A percentile compares a stretch with the other conserved stretches of the same genome.
phyloP scores from a whole-genome alignment of 1,140 invertebrate genomes.

The Aleiodes sp. region DNA sequence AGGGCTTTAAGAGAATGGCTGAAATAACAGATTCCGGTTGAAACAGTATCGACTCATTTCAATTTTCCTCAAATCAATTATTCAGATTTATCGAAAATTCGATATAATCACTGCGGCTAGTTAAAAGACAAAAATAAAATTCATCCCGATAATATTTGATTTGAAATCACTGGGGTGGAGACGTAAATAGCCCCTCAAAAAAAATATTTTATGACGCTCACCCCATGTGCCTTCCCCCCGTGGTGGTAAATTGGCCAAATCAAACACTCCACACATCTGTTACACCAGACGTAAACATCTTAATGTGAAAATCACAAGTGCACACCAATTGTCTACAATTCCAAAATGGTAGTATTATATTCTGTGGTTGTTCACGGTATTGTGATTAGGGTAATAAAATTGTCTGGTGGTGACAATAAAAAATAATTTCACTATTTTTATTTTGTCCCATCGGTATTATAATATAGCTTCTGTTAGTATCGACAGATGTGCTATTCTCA shows the following conservation, averaged over 20 bases:
- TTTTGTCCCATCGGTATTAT: not conserved
- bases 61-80: no score
- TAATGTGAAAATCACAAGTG: slow-evolving; percentile 27
- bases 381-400: slow-evolving; percentile 5
- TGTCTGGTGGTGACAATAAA: slow-evolving; percentile 41
- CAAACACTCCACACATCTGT: slow-evolving; percentile 46
- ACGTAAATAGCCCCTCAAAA: slow-evolving; percentile 10
- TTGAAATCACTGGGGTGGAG: slow-evolving; percentile 5
- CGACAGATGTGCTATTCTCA: not conserved
- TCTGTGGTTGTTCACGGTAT: not conserved
- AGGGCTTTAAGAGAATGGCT: no score
- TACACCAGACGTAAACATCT: slow-evolving; percentile 10
- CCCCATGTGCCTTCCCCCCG: slow-evolving; percentile 39
- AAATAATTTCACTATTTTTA: slow-evolving; percentile 45
- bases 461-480: not conserved
- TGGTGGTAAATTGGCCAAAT: slow-evolving; percentile 45
- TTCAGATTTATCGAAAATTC: no score
- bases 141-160: not conserved
- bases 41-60: no score
- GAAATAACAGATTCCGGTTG: no score
- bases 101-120: no score
- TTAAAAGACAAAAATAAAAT: not conserved
- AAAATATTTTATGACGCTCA: slow-evolving; percentile 26
- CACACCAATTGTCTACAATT: not conserved
- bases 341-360: not conserved